Conservation (phyloP, 2,113 vertebrate genomes). For the Actinemys pallida region DNA sequence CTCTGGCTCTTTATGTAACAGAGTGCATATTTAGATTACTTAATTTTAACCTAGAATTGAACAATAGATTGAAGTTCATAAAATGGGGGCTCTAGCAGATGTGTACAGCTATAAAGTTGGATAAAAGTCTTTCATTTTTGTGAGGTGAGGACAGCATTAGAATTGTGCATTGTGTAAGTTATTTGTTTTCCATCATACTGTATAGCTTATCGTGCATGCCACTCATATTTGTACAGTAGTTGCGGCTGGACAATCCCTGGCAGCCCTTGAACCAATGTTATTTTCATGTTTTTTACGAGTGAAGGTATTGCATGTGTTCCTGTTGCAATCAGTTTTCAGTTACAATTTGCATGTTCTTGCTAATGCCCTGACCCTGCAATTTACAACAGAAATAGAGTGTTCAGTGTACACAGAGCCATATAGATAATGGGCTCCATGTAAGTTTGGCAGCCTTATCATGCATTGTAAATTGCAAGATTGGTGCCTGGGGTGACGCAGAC, state of each 20-base stretch:
- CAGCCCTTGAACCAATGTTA: not conserved
- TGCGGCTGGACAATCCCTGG: not conserved
- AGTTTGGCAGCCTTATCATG: not conserved
- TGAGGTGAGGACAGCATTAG: not conserved
- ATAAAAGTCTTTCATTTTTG: slow-evolving; percentile 24
- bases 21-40: slow-evolving; percentile 81
- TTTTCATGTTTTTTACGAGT: fast-evolving
- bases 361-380: fast-evolving
- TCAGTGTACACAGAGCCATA: not conserved
- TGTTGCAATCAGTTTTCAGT: slow-evolving; percentile 14
- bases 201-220: not conserved
- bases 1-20: slow-evolving; percentile 79
- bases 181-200: slow-evolving; percentile 24
- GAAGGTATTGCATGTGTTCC: slow-evolving; percentile 17
- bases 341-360: not conserved
- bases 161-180: slow-evolving; percentile 36
- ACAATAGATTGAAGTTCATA: slow-evolving; percentile 82
- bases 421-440: fast-evolving
- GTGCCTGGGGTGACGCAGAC: not conserved
- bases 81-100: slow-evolving; percentile 46
- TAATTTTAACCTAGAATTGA: slow-evolving; percentile 85
- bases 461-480: not conserved
- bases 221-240: slow-evolving; percentile 10
- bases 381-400: not conserved
- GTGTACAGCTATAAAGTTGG: slow-evolving; percentile 30